phyloP scores from a whole-genome alignment of 2,888 invertebrate species.

The Xestia rhomboidea region DNA sequence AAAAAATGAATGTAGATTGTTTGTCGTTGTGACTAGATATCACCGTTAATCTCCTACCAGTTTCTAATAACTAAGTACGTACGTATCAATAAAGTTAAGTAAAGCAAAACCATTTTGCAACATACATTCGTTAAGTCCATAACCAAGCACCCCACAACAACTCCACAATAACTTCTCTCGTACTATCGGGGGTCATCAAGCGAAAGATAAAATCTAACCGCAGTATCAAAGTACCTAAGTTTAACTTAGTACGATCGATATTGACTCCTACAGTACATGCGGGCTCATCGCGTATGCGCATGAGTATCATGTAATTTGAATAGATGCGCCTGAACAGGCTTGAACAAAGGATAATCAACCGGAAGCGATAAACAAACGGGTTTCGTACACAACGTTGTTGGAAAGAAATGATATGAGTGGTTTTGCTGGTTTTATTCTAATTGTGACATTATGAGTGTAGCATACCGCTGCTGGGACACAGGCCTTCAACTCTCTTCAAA shows the following conservation, averaged over 20 bases:
- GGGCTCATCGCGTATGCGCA: conserved; percentile 89
- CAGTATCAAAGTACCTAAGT: conserved; percentile 20
- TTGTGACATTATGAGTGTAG: background rate
- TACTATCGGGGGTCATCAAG: conserved; percentile 28
- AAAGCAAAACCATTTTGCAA: background rate
- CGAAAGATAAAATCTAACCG: conserved; percentile 30
- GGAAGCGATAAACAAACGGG: conserved; percentile 84
- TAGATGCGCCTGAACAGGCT: conserved; percentile 84
- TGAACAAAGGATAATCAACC: conserved; percentile 85
- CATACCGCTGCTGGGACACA: background rate
- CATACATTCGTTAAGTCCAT: background rate
- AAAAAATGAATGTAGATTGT: too few species aligned
- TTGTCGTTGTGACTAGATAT: too few species aligned
- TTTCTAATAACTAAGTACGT: too few species aligned
- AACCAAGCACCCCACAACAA: background rate
- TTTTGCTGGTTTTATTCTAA: conserved; percentile 32
- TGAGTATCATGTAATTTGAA: conserved; percentile 85
- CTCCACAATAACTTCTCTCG: background rate
- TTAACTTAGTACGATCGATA: conserved; percentile 62
- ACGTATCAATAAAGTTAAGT: too few species aligned
- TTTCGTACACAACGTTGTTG: conserved; percentile 66
- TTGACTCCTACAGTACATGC: conserved; percentile 74
- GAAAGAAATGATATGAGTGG: conserved; percentile 32
- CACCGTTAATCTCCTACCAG: too few species aligned
- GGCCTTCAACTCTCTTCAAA: background rate